These are phyloP conservation scores for Pocillopora meandrina DNA, from an alignment of 92 coral and sea anemone genomes.

Conservation along the genomic window DNA sequence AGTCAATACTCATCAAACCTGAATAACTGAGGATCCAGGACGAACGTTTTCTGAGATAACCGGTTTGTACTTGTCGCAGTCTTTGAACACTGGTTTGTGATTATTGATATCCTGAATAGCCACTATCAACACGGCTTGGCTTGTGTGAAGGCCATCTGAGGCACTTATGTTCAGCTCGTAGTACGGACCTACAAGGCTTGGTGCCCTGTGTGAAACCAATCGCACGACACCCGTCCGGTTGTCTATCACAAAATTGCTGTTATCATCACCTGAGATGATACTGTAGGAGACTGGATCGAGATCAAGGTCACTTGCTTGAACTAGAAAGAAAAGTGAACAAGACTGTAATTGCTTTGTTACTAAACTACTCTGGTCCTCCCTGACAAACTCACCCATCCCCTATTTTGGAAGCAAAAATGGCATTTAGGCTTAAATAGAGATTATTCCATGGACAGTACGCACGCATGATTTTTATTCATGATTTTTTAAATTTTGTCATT, in stretches of 20 bases:
- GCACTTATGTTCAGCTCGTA: conserved; percentile 89
- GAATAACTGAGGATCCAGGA: conserved; percentile 69
- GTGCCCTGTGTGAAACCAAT: conserved; percentile 53
- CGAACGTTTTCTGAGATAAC: conserved; percentile 69
- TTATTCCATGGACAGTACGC: no score
- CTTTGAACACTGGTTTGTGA: conserved; percentile 88
- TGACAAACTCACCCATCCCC: no score
- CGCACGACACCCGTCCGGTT: conserved; percentile 81
- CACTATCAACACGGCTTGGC: conserved; percentile 76
- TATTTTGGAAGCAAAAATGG: no score
- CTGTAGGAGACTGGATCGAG: conserved; percentile 79
- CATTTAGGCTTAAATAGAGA: no score
- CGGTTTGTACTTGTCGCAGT: conserved; percentile 80
- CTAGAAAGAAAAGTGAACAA: conserved; percentile 45
- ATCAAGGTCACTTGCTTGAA: conserved; percentile 92
- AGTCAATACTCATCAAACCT: conserved; percentile 36
- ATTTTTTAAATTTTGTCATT: no score
- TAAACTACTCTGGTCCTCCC: no score
- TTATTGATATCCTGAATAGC: conserved; percentile 86
- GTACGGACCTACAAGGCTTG: conserved; percentile 71
- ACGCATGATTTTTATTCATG: no score
- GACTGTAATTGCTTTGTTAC: background rate
- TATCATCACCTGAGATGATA: conserved; percentile 85
- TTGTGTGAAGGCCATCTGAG: conserved; percentile 82
- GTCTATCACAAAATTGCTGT: conserved; percentile 84